Conservation (phyloP, 2,888 invertebrate species). For the Neocrepidodera transversa region DNA sequence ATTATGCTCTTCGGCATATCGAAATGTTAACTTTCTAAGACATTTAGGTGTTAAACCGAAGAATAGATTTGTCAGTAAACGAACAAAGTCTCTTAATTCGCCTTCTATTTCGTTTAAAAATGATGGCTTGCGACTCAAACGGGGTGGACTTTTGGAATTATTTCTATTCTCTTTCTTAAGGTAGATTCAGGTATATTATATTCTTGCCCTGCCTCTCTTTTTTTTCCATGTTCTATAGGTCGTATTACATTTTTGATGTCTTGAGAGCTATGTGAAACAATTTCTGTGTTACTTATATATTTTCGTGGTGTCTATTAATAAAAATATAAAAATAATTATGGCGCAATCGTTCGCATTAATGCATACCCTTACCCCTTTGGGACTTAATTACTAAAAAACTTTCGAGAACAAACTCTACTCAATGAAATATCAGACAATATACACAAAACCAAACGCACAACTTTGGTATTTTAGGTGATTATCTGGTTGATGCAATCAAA, state of each 20-base stretch:
- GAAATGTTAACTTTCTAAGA: too few species aligned
- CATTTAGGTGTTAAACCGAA: constrained; percentile 9
- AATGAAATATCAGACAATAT: too few species aligned
- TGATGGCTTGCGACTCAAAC: background rate
- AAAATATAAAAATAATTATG: background rate
- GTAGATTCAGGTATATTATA: too few species aligned
- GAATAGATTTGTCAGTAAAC: constrained; percentile 9
- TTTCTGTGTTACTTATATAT: background rate
- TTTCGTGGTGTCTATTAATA: background rate
- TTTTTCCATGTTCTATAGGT: background rate
- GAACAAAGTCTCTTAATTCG: too few species aligned
- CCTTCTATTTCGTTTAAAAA: background rate
- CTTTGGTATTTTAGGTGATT: background rate
- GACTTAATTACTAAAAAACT: background rate
- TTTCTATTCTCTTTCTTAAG: too few species aligned
- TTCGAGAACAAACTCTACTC: background rate
- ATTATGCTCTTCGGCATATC: constrained; percentile 28
- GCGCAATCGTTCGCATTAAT: background rate
- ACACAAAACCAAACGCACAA: background rate
- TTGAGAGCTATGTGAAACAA: background rate
- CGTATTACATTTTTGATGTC: background rate
- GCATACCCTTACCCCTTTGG: background rate
- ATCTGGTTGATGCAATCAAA: background rate
- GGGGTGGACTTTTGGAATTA: too few species aligned
- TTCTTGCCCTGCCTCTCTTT: too few species aligned